Evolutionary conservation across 2,888 invertebrate species (phyloP).

Genomic region (Margaritifera margaritifera): DNA sequence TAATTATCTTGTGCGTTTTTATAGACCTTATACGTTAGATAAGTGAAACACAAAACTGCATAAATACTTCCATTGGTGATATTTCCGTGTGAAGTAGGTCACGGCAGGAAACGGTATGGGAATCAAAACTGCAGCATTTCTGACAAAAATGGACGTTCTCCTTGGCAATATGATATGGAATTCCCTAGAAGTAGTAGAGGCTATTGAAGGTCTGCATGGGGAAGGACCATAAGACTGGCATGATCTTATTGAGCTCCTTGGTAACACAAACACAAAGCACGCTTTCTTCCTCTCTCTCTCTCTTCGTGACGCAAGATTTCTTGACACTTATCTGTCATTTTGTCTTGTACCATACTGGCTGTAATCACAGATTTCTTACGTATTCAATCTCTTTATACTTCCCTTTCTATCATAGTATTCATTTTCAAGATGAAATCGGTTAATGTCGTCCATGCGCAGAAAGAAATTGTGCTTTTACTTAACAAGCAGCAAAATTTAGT

Average conservation of each 20-base stretch:
- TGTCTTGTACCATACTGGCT: no score
- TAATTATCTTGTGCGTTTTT: no score
- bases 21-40: constrained; percentile 62
- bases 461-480: no score
- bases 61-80: constrained; percentile 1
- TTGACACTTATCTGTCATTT: no score
- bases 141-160: constrained; percentile 76
- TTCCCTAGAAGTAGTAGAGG: constrained; percentile 75
- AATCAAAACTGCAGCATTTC: constrained; percentile 72
- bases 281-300: no score
- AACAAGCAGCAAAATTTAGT: no score
- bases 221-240: constrained; percentile 72
- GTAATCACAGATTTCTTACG: no score
- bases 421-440: no score
- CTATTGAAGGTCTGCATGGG: constrained; percentile 73
- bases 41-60: constrained; percentile 18
- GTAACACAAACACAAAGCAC: constrained; percentile 50
- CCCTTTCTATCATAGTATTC: no score
- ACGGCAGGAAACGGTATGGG: constrained; percentile 70
- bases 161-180: constrained; percentile 75
- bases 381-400: no score
- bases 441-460: no score
- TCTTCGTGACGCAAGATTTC: no score
- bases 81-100: constrained; percentile 58
- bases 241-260: constrained; percentile 72